Evolutionary conservation across 1,140 invertebrate species (phyloP), one percentile per base, ranked within the genome.

Genomic region (Adoxophyes honmai): DNA sequence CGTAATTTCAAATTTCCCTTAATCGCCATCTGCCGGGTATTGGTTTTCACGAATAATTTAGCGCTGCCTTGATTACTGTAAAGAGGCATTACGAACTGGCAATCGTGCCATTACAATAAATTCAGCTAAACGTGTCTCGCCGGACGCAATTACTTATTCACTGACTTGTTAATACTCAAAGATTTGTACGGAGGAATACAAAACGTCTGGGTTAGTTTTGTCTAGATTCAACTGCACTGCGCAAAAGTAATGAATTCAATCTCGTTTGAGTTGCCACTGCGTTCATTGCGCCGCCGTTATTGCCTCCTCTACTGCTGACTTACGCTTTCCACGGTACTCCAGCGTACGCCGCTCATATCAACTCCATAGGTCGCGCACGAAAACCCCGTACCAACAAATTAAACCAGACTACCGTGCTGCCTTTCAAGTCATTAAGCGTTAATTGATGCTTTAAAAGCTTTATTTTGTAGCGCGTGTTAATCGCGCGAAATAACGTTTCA

Each of bases 221-320:
- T 57, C 55, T 60, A 52, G 52, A 61, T 52, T 56, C 11, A 13
- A 35, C 59, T 61, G 59, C 59, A 51, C 14, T 33, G 39, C 53
- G 44, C 52, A 35, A 56, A 36, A 55, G 36, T 48, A 52, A 60
- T 64, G 55, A 55, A 64, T 64, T 56, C 51, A 59, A 59, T 58
- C 53, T 56, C 60, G 54, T 48, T 48, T 48, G 42, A 48, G 18
- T 44, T 28, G 21, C 21, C 21, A 28, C 34, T 48, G 42, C 42
- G 21, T 48, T 48, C 42, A 48, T 44, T 44, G 39, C 42, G 16
- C n/a, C 16, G 42, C n/a, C 42, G 42, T 48, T 48, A 48, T 48
- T 48, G 18, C 42, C 11, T 9, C 18, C 42, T 28, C 38, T 13
- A 13, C 38, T 15, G 7, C 15, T 48, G 42, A 48, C 42, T 16